phyloP scores from a whole-genome alignment of 2,797 vertebrate species.

The Pogoniulus pusillus region DNA sequence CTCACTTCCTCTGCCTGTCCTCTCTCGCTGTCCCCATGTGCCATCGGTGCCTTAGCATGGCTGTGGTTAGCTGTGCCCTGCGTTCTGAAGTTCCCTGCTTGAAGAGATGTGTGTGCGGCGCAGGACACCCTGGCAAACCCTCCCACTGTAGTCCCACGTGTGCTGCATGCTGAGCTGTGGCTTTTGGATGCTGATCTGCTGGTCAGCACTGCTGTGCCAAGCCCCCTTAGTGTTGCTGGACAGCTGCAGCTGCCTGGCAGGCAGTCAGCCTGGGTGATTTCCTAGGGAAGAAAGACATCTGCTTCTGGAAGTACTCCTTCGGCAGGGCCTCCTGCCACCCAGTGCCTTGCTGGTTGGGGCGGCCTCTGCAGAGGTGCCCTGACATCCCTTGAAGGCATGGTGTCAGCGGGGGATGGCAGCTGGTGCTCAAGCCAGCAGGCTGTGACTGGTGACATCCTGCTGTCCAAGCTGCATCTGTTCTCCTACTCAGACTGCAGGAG shows the following conservation, averaged over 20 bases:
- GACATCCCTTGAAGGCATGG: background rate
- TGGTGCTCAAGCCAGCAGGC: fast-evolving
- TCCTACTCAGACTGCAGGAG: background rate
- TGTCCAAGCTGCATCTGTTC: background rate
- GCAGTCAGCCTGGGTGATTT: background rate
- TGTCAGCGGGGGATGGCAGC: background rate
- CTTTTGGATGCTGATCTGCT: background rate
- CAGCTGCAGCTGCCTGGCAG: background rate
- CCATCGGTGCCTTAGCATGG: background rate
- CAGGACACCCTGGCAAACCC: background rate
- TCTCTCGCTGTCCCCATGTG: fast-evolving
- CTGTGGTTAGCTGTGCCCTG: background rate
- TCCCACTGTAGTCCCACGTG: fast-evolving
- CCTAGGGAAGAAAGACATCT: background rate
- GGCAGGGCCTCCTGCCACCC: background rate
- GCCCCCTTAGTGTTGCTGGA: fast-evolving
- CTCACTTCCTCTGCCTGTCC: fast-evolving
- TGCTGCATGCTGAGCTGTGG: background rate
- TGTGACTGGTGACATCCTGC: background rate
- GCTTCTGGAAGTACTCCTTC: background rate
- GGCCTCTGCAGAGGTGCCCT: background rate
- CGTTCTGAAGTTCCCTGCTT: background rate
- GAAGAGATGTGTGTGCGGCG: fast-evolving
- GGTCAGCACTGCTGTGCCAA: fast-evolving
- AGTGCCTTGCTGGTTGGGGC: background rate